Evolutionary conservation across 2,113 vertebrate genomes (phyloP).

Genomic region (Tragelaphus buxtoni): DNA sequence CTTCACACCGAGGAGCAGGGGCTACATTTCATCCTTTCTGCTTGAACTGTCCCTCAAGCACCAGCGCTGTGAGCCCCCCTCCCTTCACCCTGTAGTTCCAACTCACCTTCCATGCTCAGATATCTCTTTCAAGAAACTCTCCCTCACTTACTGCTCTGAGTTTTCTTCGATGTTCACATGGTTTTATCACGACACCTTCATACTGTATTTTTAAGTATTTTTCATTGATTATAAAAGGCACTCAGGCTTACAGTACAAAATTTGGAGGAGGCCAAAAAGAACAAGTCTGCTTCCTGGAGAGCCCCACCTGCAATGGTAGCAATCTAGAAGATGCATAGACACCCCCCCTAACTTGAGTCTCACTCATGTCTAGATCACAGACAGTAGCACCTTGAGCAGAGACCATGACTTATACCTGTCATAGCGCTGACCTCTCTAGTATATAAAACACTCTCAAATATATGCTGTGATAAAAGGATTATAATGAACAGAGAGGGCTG

Average conservation of each 20-base stretch:
- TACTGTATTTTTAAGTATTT: not conserved
- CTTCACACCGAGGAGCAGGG: rapidly evolving
- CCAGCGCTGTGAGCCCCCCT: rapidly evolving
- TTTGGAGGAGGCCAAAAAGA: not conserved
- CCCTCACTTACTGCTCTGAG: not conserved
- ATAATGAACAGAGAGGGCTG: not conserved
- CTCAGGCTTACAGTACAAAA: not conserved
- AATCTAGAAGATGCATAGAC: not conserved
- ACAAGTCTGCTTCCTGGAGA: not conserved
- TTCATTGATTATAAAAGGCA: not conserved
- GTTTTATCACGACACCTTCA: not conserved
- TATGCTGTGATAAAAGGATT: not conserved
- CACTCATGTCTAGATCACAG: not conserved
- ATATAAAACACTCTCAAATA: not conserved
- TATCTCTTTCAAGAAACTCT: not conserved
- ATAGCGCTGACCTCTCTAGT: not conserved
- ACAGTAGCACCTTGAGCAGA: not conserved
- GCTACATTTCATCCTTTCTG: not conserved
- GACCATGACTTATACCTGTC: not conserved
- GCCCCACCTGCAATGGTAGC: not conserved
- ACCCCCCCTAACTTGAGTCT: not conserved
- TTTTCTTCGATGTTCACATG: not conserved
- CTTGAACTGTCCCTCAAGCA: not conserved
- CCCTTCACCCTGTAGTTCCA: rapidly evolving
- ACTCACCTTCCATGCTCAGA: not conserved